Base-by-base conservation (phyloP, 2,888 invertebrate genomes). In the Melinaea marsaeus region DNA sequence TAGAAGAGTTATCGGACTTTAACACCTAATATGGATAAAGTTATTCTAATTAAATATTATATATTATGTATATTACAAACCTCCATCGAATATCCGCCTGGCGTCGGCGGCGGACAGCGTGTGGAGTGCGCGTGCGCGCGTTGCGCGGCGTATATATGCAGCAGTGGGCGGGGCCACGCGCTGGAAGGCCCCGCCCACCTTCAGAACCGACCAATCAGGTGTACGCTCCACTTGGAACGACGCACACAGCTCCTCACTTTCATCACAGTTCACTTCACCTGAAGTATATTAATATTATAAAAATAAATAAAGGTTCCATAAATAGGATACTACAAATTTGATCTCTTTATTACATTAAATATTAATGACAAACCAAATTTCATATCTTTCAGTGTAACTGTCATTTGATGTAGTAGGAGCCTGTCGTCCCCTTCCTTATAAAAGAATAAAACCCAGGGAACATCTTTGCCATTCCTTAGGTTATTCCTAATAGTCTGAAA, bases 121-220 rank as follows among this genome's bases (percentile, higher is more conserved):
- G 72, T 93, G 93, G 42, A 95, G 85, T 69, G 92, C 92, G 3
- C 59, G 60, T 0, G 85, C 79, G 2, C 56, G 56, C 0, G 74
- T 69, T 1, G 85, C 84, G 0, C 73, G 56, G 2, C 62, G 58
- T 9, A 73, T 62, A 32, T 66, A 46, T 0, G 11, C 62, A 46
- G 0, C 79, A 72, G 45, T 60, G 47, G 1, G 74, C 65, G n/a
- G 80, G 78, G 63, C 78, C 82, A 93, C 64, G 13, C 94, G 86
- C 77, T 97, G 96, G 81, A 95, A 94, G 0, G 93, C 95, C 3
- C 96, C 96, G 33, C 94, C 94, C 1, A 86, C 83, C 79, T 96
- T 96, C 70, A 97, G 88, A 5, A 95, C 90, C 13, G 93, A 94
- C 92, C 96, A 95, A 13, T 93, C 90, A 0, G 96, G 96, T 71